Base-by-base conservation (phyloP, 2,888 invertebrate species). In the Papilio demoleus region DNA sequence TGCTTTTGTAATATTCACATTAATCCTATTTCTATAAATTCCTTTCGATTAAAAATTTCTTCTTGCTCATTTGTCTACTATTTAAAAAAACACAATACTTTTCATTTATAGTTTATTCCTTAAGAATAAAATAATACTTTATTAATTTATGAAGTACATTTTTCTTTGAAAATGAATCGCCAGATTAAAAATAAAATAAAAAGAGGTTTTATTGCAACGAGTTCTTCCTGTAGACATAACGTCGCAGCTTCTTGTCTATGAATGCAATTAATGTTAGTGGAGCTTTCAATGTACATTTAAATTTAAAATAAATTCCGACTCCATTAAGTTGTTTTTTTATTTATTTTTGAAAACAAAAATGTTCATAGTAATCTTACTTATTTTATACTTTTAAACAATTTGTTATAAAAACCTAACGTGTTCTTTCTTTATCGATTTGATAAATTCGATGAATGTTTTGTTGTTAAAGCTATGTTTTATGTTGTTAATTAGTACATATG, bases 211-310 rank as follows among this genome's bases (percentile, higher is more conserved):
- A 53, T 53, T 27, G 8, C 27, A 27, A 24, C 14, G 50, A 50
- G 24, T 53, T 53, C 27, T 40, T 40, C 27, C n/a, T 40, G 8
- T 60, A 42, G 38, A n/a, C 24, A 24, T 38, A 60, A 17, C 31
- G 12, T 45, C 61, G 61, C 42, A 27, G 42, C 19, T 62, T 62
- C 61, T 62, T 45, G 60, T 60, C 60, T 45, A 62, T 27, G 45
- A 62, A 45, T 45, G 61, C 45, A 31, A 45, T 61, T 61, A 59
- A 59, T 59, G 22, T 38, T 59, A 19, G 14, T 38, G 14, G 38
- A 36, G 36, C 59, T 59, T 38, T 38, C 36, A 59, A 38, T 38
- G 59, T 38, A 5, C 22, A 58, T 58, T 58, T 56, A 58, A 34
- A 58, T 59, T 59, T 22, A 38, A 50, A 50, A 27, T 14, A 27